Evolutionary conservation across 2,113 vertebrate species (phyloP), one percentile per base, ranked within the genome.

Genomic region (Hippocampus mohnikei): DNA sequence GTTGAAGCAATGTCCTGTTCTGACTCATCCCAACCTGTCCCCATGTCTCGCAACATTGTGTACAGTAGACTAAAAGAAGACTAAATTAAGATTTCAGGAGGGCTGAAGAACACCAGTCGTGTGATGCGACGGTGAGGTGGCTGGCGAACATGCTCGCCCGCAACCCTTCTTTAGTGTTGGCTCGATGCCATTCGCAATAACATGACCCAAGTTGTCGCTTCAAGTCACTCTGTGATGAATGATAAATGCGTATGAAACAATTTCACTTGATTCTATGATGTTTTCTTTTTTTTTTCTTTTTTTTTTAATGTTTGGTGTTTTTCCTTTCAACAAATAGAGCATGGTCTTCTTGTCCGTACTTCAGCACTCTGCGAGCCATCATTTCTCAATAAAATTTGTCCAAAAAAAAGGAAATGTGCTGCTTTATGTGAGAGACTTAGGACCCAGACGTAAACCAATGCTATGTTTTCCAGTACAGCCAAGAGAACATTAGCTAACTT

Each of bases 161-260:
- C 76, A 77, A 80, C 23, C 44, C 13, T 25, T 70, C 66, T 64
- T 71, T 73, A 59, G 83, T 64, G 64, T 42, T 23, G 15, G 62
- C 72, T 77, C 64, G 79, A 68, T 29, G 46, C 53, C 67, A 55
- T 68, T 74, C 27, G n/a, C 67, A 62, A 75, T 85, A 87, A 89
- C 82, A 81, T n/a, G 62, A 79, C 65, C 77, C 69, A 8, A 29
- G 18, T 66, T 73, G 72, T 81, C 76, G 81, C 78, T 78, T 66
- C 79, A 76, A 80, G 55, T 76, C 72, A 44, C 23, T 46, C 23
- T 5, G 25, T 69, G 20, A 75, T 44, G 55, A 20, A 75, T 44
- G 55, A 52, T 46, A 18, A 52, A 40, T 60, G 52, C 64, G 9
- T 64, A 46, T 77, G 72, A 75, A 78, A 41, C 58, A 21, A 61